These are phyloP conservation scores for Molossus alvarezi DNA, from an alignment of 2,797 vertebrate species.

Conservation along the genomic window DNA sequence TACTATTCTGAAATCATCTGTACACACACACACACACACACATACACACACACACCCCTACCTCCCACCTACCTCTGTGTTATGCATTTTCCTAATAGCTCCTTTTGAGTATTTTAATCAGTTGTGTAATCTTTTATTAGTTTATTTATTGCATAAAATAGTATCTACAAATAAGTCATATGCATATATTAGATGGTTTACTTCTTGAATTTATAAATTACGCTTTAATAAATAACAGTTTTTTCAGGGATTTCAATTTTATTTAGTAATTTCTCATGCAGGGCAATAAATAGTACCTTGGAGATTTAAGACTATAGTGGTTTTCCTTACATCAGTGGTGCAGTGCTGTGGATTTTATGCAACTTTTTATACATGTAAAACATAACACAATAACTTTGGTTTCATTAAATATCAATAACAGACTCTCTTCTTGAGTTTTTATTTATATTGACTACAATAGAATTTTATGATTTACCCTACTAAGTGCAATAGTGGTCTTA, in stretches of 20 bases:
- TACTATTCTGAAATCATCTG: neutral
- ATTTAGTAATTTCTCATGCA: slow-evolving; percentile 39
- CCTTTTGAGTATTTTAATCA: slow-evolving; percentile 1
- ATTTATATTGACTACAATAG: slow-evolving; percentile 73
- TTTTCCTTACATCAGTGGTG: neutral
- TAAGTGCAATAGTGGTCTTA: slow-evolving; percentile 66
- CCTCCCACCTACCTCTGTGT: neutral
- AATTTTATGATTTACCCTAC: slow-evolving; percentile 81
- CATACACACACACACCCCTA: neutral
- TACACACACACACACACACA: neutral
- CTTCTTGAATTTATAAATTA: slow-evolving; percentile 37
- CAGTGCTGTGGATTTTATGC: slow-evolving; percentile 33
- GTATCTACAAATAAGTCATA: slow-evolving; percentile 11
- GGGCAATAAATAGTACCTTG: slow-evolving; percentile 5
- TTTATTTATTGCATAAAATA: slow-evolving; percentile 49
- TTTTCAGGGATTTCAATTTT: slow-evolving; percentile 31
- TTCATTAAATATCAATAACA: slow-evolving; percentile 71
- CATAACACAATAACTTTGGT: slow-evolving; percentile 13
- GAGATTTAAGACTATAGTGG: neutral
- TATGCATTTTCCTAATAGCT: neutral
- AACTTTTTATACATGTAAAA: slow-evolving; percentile 61
- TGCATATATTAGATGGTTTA: neutral
- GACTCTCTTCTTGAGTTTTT: slow-evolving; percentile 71
- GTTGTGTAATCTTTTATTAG: neutral
- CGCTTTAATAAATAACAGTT: slow-evolving; percentile 46